Evolutionary conservation across 2,113 vertebrate genomes (phyloP).

Genomic region (Laticauda colubrina): DNA sequence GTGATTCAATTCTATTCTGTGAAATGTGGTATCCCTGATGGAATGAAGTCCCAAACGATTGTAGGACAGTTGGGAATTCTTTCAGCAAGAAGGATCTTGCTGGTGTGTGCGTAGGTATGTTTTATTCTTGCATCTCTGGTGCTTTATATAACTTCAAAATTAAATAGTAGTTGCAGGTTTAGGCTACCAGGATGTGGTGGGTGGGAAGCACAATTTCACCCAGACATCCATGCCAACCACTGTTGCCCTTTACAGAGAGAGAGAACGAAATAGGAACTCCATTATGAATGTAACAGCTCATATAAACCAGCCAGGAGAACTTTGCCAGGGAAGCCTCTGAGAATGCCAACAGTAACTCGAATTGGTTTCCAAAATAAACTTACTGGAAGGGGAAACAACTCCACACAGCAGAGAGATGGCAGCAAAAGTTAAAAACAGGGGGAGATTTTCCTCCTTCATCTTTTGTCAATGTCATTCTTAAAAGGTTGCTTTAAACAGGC

Average conservation of each 20-base stretch:
- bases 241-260: constrained; percentile 46
- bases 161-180: constrained; percentile 24
- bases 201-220: constrained; percentile 18
- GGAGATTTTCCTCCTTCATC: constrained; percentile 14
- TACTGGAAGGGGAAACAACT: constrained; percentile 44
- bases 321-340: constrained; percentile 45
- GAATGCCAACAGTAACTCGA: constrained; percentile 55
- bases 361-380: constrained; percentile 63
- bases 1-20: no score
- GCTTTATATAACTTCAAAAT: constrained; percentile 13
- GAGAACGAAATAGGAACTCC: constrained; percentile 11
- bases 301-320: constrained; percentile 42
- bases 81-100: constrained; percentile 5
- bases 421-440: constrained; percentile 41
- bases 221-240: constrained; percentile 35
- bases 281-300: constrained; percentile 39
- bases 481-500: not conserved
- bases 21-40: not conserved
- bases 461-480: constrained; percentile 6
- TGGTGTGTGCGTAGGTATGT: not conserved
- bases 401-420: constrained; percentile 47
- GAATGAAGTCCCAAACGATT: not conserved
- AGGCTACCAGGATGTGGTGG: constrained; percentile 11
- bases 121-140: not conserved
- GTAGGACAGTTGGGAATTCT: constrained; percentile 9